phyloP scores from a whole-genome alignment of 2,113 vertebrate genomes.

The Ploceus nigricollis region DNA sequence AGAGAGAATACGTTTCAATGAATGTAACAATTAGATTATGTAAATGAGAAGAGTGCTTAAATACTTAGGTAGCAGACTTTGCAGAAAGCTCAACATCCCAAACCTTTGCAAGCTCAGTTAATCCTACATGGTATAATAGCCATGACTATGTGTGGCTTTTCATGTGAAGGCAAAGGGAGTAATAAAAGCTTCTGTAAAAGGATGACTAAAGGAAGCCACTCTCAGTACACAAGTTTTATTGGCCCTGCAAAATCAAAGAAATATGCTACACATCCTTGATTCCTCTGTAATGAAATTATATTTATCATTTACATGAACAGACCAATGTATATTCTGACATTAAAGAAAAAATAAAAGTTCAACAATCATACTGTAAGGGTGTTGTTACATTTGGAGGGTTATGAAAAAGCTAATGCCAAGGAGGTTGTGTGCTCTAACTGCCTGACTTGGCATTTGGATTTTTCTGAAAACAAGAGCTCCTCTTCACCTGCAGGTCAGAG shows the following conservation, averaged over 20 bases:
- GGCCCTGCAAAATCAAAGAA: not conserved
- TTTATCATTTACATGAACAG: not conserved
- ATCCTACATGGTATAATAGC: not conserved
- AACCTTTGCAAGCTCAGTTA: not conserved
- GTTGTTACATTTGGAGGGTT: not conserved
- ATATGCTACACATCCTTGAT: not conserved
- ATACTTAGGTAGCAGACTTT: not conserved
- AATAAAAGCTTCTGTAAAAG: not conserved
- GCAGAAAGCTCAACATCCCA: not conserved
- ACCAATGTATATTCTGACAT: not conserved
- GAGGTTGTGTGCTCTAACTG: not conserved
- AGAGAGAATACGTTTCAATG: not conserved
- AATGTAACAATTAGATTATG: constrained; percentile 26
- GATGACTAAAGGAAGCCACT: not conserved
- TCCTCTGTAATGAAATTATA: not conserved
- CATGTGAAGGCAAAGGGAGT: not conserved
- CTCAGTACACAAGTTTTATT: not conserved
- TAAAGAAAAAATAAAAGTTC: not conserved
- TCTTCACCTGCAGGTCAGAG: not conserved
- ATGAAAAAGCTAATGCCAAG: not conserved
- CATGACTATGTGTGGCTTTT: not conserved
- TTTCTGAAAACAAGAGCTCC: not conserved
- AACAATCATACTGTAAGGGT: not conserved
- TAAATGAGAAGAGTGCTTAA: constrained; percentile 5
- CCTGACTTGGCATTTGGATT: not conserved